These are phyloP conservation scores for Fistularia commersonii DNA, from an alignment of 2,797 vertebrate species.

Conservation along the genomic window DNA sequence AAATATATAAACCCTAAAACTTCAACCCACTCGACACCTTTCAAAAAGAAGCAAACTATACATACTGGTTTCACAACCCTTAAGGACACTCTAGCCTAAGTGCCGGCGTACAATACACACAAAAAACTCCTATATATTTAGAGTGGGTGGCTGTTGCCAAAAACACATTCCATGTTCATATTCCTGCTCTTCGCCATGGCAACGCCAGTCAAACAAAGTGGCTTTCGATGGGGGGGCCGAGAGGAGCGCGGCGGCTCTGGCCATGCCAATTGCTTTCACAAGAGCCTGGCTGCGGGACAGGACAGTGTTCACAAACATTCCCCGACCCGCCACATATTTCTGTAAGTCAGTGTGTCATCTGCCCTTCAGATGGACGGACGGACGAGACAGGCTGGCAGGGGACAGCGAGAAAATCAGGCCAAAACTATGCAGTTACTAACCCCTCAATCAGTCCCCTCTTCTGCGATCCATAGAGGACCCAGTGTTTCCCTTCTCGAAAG, in stretches of 20 bases:
- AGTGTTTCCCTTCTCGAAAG: constrained; percentile 37
- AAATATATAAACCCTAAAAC: too few species aligned
- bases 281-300: constrained; percentile 20
- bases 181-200: constrained; percentile 31
- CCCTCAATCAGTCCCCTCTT: constrained; percentile 37
- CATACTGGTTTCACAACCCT: too few species aligned
- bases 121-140: background rate
- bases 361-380: constrained; percentile 47
- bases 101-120: too few species aligned
- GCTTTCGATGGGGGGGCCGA: constrained; percentile 34
- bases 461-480: constrained; percentile 45
- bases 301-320: constrained; percentile 33
- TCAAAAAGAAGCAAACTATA: too few species aligned
- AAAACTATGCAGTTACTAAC: constrained; percentile 58
- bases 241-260: constrained; percentile 23
- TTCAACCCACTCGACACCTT: too few species aligned
- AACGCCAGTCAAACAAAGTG: constrained; percentile 50
- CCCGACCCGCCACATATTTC: constrained; percentile 19
- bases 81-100: too few species aligned
- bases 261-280: constrained; percentile 33
- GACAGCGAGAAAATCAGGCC: constrained; percentile 31
- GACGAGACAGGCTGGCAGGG: constrained; percentile 38
- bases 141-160: background rate
- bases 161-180: constrained; percentile 16
- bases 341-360: constrained; percentile 49